A percentile compares a stretch with the other conserved stretches of the same genome.
These are phyloP conservation scores for Drosophila kanekoi DNA, from an alignment of 2,888 invertebrate genomes.

Conservation along the genomic window DNA sequence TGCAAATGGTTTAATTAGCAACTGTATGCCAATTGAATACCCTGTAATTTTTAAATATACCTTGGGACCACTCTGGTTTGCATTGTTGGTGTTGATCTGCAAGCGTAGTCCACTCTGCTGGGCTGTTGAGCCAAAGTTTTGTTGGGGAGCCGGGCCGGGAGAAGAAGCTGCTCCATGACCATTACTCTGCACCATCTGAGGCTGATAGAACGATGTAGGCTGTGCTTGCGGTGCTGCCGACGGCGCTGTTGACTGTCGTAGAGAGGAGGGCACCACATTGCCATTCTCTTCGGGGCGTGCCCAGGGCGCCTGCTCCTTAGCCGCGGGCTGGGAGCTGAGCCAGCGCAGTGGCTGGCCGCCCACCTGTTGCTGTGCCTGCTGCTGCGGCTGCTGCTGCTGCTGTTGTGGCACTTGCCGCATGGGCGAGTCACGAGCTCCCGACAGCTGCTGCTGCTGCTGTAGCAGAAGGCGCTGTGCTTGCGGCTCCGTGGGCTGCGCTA, in stretches of 20 bases:
- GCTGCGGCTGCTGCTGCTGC: conserved; percentile 62
- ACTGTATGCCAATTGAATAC: background rate
- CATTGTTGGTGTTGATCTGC: conserved; percentile 74
- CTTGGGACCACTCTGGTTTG: conserved; percentile 75
- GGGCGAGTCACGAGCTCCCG: conserved; percentile 84
- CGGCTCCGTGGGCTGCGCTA: conserved; percentile 84
- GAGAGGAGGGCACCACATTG: conserved; percentile 79
- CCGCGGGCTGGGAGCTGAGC: conserved; percentile 77
- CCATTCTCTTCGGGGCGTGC: conserved; percentile 82
- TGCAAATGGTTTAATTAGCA: conserved; percentile 32
- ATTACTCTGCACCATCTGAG: conserved; percentile 62
- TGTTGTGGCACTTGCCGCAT: conserved; percentile 86
- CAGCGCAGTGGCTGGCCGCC: conserved; percentile 80
- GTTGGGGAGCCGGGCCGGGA: conserved; percentile 38
- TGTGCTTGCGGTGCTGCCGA: conserved; percentile 71
- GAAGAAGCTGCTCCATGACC: conserved; percentile 53
- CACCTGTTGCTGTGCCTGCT: conserved; percentile 65
- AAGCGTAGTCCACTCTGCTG: conserved; percentile 76
- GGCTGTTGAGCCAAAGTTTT: conserved; percentile 76
- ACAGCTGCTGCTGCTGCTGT: conserved; percentile 78
- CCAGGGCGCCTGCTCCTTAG: conserved; percentile 83
- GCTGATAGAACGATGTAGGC: conserved; percentile 49
- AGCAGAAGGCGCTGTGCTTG: conserved; percentile 82
- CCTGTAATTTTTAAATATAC: conserved; percentile 38
- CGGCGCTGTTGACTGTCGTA: conserved; percentile 85